Base-by-base conservation (phyloP, 2,113 vertebrate genomes). In the Eretmochelys imbricata region DNA sequence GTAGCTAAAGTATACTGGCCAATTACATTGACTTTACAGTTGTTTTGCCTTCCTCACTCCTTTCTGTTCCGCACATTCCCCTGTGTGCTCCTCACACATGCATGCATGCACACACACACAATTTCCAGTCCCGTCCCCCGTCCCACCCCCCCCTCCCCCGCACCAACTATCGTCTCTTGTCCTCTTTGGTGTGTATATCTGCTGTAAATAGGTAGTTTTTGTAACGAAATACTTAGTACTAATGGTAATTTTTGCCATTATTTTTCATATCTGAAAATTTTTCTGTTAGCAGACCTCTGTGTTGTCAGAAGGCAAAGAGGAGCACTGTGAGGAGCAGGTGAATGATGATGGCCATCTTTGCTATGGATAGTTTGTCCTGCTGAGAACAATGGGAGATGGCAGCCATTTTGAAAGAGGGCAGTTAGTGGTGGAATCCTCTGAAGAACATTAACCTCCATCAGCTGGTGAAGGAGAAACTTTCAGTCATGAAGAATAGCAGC, bases 91-190 rank as follows among this genome's bases (percentile, higher is more conserved):
- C 48, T 25, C 42, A 8, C 25, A 48, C 75, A 78, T 24, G 46
- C 20, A 20, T 22, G n/a, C n/a, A 78, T 16, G 75, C 75, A 78
- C n/a, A 72, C 19, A 38, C 13, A 38, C 65, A 72, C 17, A 72
- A 38, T 38, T 19, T 20, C 42, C 24, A 42, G 42, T 42, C 5
- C 42, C 42, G 42, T 42, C 7, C n/a, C n/a, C n/a, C n/a, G n/a
- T n/a, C n/a, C n/a, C n/a, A n/a, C n/a, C n/a, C 5, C 42, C 42
- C 9, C 5, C 13, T 5, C 3, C 17, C 65, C 14, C 16, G 2
- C 75, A 24, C 75, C 75, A 48, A 6, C 42, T 27, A 78, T 42
- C 75, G 25, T 48, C 75, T 78, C 46, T 48, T 14, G 75, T 78
- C 46, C 75, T 48, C 38, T 46, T 78, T 48, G 42, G 42, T 78